Evolutionary conservation across 2,113 vertebrate genomes (phyloP).

Genomic region (Platysternon megacephalum): DNA sequence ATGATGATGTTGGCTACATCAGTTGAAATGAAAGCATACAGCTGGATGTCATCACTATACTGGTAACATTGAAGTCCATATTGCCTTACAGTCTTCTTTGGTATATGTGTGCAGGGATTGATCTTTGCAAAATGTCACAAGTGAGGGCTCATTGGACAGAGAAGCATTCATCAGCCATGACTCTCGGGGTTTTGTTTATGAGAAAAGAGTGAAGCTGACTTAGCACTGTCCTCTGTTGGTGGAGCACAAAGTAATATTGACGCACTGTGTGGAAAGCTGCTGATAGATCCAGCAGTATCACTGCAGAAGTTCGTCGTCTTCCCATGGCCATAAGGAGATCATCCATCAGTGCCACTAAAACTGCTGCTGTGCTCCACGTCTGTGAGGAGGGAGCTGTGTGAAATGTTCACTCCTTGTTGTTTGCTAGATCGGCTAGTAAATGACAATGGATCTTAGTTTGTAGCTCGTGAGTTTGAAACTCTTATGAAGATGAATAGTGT

Average conservation of each 20-base stretch:
- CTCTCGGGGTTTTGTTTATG: neutral
- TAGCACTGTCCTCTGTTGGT: neutral
- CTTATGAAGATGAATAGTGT: slow-evolving; percentile 66
- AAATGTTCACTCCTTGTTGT: slow-evolving; percentile 43
- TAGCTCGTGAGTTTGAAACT: slow-evolving; percentile 55
- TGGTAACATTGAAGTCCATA: neutral
- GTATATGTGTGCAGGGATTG: neutral
- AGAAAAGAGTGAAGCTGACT: neutral
- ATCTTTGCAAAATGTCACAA: neutral
- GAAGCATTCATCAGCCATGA: neutral
- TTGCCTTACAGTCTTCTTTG: neutral
- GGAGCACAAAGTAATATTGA: neutral
- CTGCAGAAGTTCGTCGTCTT: slow-evolving; percentile 29
- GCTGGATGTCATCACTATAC: neutral
- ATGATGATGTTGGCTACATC: rapidly evolving
- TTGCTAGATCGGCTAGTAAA: slow-evolving; percentile 25
- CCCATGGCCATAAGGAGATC: slow-evolving; percentile 34
- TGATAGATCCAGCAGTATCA: slow-evolving; percentile 10
- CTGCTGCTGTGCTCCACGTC: neutral
- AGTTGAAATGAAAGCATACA: neutral
- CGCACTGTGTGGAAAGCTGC: neutral
- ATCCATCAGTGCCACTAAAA: slow-evolving; percentile 61
- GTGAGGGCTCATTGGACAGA: neutral
- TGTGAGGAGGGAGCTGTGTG: slow-evolving; percentile 2
- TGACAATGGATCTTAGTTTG: slow-evolving; percentile 54